Evolutionary conservation across 2,888 invertebrate species (phyloP), one percentile per base, ranked within the genome.

Genomic region (Amphipyra berbera): DNA sequence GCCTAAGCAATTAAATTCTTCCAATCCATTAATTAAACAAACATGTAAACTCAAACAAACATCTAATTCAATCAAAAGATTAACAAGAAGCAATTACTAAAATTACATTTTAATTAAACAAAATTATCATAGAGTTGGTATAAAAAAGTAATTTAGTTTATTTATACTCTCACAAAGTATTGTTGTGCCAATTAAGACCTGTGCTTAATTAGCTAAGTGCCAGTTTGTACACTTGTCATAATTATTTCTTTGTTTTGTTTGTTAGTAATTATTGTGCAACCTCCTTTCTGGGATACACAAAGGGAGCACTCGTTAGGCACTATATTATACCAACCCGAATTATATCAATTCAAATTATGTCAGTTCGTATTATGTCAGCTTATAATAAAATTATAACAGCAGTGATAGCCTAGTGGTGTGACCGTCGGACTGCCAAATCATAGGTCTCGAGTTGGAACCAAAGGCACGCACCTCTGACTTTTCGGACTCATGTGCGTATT

Each of bases 141-240:
- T 53, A 48, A 60, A 71, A 41, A 53, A 49, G 33, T 45, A 66
- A 69, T 60, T 60, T 38, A 45, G 15, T 72, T 48, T 50, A 67
- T 61, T 49, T 54, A 37, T 44, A n/a, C 41, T 37, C 33, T 46
- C 42, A 54, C 41, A 48, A 50, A 58, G 15, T 54, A 49, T 60
- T 44, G 47, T 59, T 53, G 40, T 52, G 27, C 42, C 58, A 69
- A 70, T 70, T 70, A 73, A 61, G 38, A 50, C 40, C 52, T 40
- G 5, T 44, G 50, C 40, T 35, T 67, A 57, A 73, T 70, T 68
- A 70, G 15, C 61, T 45, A 55, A 73, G 61, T 70, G 68, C 41
- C 6, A 52, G 14, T 58, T 46, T n/a, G 48, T 48, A 40, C 15
- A 54, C 30, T 41, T 46, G 40, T 7, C 48, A 42, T 44, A 21